A percentile compares a stretch with the other conserved stretches of the same genome.
Evolutionary conservation across 2,113 vertebrate species (phyloP).

Genomic region (Fregetta grallaria): DNA sequence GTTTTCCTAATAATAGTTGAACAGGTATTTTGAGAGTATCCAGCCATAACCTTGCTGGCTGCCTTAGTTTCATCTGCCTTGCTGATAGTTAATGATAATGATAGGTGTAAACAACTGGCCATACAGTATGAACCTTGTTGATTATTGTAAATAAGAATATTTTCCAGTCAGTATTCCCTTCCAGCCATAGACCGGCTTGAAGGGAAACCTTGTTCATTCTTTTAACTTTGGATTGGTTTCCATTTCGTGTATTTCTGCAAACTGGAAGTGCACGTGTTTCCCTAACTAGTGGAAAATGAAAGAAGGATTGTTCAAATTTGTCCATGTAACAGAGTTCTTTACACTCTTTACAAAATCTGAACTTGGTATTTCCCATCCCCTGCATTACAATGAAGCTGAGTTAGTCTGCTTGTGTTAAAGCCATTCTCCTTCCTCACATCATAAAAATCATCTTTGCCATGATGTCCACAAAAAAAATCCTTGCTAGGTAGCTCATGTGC

Average conservation of each 20-base stretch:
- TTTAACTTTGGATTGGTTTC: neutral
- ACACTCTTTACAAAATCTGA: neutral
- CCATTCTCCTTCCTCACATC: neutral
- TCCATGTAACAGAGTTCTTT: neutral
- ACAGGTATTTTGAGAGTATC: neutral
- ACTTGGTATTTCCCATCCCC: neutral
- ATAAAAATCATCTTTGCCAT: neutral
- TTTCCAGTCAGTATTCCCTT: neutral
- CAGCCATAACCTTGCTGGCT: neutral
- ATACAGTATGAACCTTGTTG: neutral
- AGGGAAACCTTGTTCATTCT: neutral
- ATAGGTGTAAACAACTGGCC: neutral
- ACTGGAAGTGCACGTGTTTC: neutral
- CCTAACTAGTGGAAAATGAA: neutral
- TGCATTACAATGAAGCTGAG: neutral
- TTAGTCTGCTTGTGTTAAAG: neutral
- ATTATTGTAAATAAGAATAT: neutral
- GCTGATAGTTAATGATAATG: neutral
- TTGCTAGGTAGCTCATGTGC: neutral
- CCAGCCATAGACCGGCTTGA: neutral
- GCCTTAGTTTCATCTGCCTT: neutral
- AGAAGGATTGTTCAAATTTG: neutral
- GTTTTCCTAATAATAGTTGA: neutral
- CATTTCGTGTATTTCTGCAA: neutral
- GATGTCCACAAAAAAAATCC: neutral